Conservation (phyloP, 23 tunicate species). For the Halocynthia roretzi region DNA sequence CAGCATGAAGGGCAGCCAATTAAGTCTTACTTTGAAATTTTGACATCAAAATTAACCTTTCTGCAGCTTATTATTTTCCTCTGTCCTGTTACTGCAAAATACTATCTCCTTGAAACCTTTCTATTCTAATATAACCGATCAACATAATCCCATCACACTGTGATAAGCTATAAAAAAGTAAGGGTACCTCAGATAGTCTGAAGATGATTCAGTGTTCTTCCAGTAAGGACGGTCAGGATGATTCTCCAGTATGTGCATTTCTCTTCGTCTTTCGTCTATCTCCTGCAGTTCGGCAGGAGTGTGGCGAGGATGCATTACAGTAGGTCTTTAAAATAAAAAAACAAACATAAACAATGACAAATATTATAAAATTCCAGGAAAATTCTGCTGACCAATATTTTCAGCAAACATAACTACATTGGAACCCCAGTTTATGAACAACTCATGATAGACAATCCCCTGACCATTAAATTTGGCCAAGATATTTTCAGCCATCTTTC, state of each 20-base stretch:
- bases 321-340: conserved; percentile 4
- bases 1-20: too few relatives aligned
- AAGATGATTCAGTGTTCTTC: conserved; percentile 18
- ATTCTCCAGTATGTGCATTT: not conserved
- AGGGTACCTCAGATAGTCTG: conserved; percentile 18
- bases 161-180: not conserved
- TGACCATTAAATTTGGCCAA: too few relatives aligned
- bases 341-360: not conserved
- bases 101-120: not conserved
- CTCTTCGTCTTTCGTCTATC: conserved; percentile 11
- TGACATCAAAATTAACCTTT: not conserved
- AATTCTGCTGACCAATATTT: too few relatives aligned
- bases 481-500: too few relatives aligned
- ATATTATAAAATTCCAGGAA: not conserved
- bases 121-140: not conserved
- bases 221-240: conserved; percentile 12
- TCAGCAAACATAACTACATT: too few relatives aligned
- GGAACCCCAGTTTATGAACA: too few relatives aligned
- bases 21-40: too few relatives aligned
- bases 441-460: too few relatives aligned
- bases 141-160: too few relatives aligned
- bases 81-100: not conserved
- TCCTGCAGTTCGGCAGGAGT: not conserved
- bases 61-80: not conserved
- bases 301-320: not conserved